Percentiles rank a stretch among this genome's conserved stretches.
Conservation (phyloP, 2,888 invertebrate species). For the Glyphotaelius pellucidus region DNA sequence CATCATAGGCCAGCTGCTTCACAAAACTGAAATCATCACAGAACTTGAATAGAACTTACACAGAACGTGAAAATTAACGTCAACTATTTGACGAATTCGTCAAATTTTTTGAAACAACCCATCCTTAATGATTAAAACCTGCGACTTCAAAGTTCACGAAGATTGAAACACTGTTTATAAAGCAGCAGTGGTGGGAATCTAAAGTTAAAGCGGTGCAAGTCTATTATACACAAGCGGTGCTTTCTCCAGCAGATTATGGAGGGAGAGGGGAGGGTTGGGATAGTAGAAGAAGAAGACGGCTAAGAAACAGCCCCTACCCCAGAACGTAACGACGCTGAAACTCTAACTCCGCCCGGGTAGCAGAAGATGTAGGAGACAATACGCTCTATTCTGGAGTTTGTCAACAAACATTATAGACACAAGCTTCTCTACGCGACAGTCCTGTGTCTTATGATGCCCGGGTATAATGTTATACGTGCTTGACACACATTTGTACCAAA, state of each 20-base stretch:
- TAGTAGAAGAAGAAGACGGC: neutral
- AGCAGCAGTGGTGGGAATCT: neutral
- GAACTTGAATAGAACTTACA: too few relatives aligned
- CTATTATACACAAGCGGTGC: slow-evolving; percentile 51
- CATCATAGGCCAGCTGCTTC: too few relatives aligned
- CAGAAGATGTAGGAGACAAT: slow-evolving; percentile 58
- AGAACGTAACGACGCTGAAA: slow-evolving; percentile 37
- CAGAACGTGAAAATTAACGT: too few relatives aligned
- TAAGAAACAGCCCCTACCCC: slow-evolving; percentile 9
- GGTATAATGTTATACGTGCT: neutral
- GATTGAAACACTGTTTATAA: neutral
- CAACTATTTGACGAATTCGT: too few relatives aligned
- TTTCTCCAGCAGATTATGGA: slow-evolving; percentile 45
- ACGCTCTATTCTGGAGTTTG: slow-evolving; percentile 62
- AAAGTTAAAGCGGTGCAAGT: slow-evolving; percentile 23
- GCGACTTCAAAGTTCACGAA: neutral
- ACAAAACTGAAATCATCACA: too few relatives aligned
- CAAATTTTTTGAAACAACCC: too few relatives aligned
- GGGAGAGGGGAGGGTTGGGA: neutral
- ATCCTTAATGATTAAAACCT: neutral
- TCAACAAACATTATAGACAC: slow-evolving; percentile 65
- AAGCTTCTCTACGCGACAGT: slow-evolving; percentile 44
- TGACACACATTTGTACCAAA: neutral
- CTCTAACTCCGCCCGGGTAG: neutral
- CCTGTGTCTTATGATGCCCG: neutral